Conservation (phyloP, 2,113 vertebrate genomes). For the Trochalopteron elliotii region DNA sequence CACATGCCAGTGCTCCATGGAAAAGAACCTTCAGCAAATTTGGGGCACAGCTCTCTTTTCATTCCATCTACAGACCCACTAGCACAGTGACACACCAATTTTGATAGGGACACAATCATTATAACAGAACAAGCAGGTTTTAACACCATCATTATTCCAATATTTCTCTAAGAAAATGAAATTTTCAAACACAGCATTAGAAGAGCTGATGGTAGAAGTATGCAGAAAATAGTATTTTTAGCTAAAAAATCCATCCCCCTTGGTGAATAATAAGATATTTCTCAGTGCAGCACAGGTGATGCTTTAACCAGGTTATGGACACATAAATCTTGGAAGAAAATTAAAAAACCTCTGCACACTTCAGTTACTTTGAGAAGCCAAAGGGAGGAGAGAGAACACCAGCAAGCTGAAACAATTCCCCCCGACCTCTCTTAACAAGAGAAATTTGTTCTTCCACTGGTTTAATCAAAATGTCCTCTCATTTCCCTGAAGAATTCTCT, state of each 20-base stretch:
- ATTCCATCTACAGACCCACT: background rate
- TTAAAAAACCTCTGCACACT: background rate
- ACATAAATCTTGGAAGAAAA: background rate
- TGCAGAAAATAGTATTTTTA: background rate
- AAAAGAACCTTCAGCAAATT: background rate
- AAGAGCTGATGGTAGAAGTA: background rate
- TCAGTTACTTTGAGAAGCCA: background rate
- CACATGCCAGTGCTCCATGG: accelerated
- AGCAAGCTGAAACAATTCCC: background rate
- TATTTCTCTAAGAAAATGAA: background rate
- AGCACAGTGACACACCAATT: background rate
- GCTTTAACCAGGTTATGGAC: background rate
- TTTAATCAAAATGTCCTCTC: constrained; percentile 43
- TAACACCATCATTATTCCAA: background rate
- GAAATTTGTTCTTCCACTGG: background rate
- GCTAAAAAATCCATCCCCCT: background rate
- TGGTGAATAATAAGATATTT: background rate
- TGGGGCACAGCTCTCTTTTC: background rate
- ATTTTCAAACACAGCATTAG: background rate
- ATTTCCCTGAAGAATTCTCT: constrained; percentile 19
- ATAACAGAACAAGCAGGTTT: background rate
- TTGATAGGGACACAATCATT: background rate
- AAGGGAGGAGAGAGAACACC: background rate
- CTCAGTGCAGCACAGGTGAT: background rate
- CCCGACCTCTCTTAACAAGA: background rate